A percentile compares a stretch with the other conserved stretches of the same genome.
These are phyloP conservation scores for Suricata suricatta DNA, from an alignment of 2,113 vertebrate genomes.

Conservation along the genomic window DNA sequence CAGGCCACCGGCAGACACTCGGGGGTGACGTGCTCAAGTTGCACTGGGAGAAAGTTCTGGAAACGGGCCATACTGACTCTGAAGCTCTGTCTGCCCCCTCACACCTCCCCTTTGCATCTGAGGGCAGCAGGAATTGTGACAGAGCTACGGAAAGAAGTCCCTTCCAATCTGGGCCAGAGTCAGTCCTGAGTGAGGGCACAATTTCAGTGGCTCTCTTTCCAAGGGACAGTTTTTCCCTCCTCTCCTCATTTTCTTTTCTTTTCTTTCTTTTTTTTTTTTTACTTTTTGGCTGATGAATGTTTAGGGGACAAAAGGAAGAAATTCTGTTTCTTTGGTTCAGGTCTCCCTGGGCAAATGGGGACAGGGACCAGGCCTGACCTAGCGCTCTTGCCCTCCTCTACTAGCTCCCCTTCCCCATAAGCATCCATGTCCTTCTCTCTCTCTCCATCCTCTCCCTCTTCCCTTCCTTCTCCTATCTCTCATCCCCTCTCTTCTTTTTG, in stretches of 20 bases:
- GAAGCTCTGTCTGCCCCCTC: not conserved
- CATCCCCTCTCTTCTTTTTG: not conserved
- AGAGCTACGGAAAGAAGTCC: not conserved
- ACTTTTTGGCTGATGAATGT: not conserved
- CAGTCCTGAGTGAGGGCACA: not conserved
- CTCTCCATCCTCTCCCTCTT: not conserved
- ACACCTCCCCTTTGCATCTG: not conserved
- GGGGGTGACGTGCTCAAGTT: not conserved
- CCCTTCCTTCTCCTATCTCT: too few relatives aligned
- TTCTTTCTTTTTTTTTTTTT: not conserved
- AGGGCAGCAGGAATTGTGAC: not conserved
- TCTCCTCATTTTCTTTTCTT: too few relatives aligned
- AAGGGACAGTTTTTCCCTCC: not conserved
- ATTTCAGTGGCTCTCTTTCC: not conserved
- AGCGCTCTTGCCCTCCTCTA: accelerated
- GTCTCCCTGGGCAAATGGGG: not conserved
- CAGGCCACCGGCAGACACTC: not conserved
- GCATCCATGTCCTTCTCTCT: not conserved
- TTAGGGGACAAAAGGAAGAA: not conserved
- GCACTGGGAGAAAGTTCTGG: not conserved
- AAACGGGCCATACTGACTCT: not conserved
- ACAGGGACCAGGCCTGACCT: not conserved
- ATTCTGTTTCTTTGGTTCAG: not conserved
- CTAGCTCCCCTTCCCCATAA: not conserved
- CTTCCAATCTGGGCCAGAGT: not conserved